These are phyloP conservation scores for Orthonychiurus folsomi DNA, from an alignment of 2,888 invertebrate genomes.

Conservation along the genomic window DNA sequence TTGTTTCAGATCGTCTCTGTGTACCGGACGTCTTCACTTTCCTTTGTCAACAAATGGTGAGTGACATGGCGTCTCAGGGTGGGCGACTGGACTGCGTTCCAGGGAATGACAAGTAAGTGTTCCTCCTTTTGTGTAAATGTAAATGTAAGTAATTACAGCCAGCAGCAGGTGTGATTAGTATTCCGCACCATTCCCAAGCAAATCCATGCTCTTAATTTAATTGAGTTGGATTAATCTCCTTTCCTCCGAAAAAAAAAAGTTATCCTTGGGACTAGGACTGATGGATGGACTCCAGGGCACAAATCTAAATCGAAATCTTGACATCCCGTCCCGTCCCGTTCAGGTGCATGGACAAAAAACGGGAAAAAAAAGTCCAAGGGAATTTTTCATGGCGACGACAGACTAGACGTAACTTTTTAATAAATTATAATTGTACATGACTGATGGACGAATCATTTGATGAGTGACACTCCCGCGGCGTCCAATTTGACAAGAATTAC, in stretches of 20 bases:
- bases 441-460: too few species aligned
- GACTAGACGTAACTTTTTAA: too few species aligned
- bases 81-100: constrained; percentile 37
- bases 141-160: too few species aligned
- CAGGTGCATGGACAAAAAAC: not conserved
- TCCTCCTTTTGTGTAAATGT: too few species aligned
- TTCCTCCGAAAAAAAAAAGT: not conserved
- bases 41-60: constrained; percentile 38
- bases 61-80: constrained; percentile 29
- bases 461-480: too few species aligned
- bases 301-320: not conserved
- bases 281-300: not conserved
- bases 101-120: constrained; percentile 40
- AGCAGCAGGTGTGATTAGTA: not conserved
- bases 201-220: constrained; percentile 1
- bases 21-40: constrained; percentile 37
- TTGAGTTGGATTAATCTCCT: not conserved
- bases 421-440: too few species aligned
- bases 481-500: too few species aligned
- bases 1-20: constrained; percentile 40
- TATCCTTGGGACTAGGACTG: not conserved
- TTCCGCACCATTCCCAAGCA: not conserved
- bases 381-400: too few species aligned
- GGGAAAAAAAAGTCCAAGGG: too few species aligned
- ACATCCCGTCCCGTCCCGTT: too few species aligned